These are phyloP conservation scores for Pampus argenteus DNA, from an alignment of 2,797 vertebrate genomes.

Conservation along the genomic window DNA sequence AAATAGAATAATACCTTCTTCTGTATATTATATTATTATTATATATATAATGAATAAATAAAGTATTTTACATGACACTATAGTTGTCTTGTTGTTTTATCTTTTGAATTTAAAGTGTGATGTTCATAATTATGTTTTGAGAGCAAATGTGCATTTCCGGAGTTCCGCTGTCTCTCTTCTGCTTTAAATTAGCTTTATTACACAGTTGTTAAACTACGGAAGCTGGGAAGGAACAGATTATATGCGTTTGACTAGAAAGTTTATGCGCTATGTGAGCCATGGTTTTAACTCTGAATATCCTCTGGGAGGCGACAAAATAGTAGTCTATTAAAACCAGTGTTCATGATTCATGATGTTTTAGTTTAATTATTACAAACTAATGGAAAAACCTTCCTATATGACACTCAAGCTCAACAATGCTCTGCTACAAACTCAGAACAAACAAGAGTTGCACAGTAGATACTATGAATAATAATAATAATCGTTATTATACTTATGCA, in stretches of 20 bases:
- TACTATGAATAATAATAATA: too few relatives aligned
- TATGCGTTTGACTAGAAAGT: fast-evolving
- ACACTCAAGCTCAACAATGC: neutral
- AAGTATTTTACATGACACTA: fast-evolving
- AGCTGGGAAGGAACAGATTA: neutral
- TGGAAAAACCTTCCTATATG: fast-evolving
- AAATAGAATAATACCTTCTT: neutral
- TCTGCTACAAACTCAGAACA: neutral
- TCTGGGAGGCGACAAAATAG: slow-evolving; percentile 39
- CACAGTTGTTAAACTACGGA: slow-evolving; percentile 31
- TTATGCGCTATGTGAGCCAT: fast-evolving
- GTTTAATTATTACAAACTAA: neutral
- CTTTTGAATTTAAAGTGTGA: neutral
- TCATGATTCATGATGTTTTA: neutral
- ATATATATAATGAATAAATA: fast-evolving
- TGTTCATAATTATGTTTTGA: slow-evolving; percentile 2
- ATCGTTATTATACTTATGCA: too few relatives aligned
- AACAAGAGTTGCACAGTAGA: too few relatives aligned
- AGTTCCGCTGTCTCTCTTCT: fast-evolving
- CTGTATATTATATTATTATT: fast-evolving
- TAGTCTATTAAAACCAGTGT: neutral
- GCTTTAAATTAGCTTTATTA: neutral
- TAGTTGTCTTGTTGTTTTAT: neutral
- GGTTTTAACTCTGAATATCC: neutral
- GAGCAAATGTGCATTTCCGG: neutral